phyloP scores from a whole-genome alignment of 2,888 invertebrate species.

The Hyposoter dolosus region DNA sequence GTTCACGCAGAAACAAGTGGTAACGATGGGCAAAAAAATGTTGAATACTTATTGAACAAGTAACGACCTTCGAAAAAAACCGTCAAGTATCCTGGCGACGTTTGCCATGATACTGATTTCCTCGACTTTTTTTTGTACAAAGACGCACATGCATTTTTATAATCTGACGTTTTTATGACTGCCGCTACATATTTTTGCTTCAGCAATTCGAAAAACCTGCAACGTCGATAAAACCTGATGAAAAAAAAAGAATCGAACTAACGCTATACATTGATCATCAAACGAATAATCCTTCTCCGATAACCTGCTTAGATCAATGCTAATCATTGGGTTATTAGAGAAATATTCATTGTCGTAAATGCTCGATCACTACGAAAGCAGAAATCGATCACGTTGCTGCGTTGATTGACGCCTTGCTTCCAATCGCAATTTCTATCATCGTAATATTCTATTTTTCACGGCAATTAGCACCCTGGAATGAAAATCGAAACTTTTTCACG shows the following conservation, averaged over 20 bases:
- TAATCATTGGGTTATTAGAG: background rate
- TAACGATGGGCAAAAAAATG: slow-evolving; percentile 41
- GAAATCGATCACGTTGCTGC: background rate
- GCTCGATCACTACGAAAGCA: background rate
- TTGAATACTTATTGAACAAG: slow-evolving; percentile 17
- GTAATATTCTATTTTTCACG: background rate
- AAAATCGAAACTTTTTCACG: background rate
- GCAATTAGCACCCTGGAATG: background rate
- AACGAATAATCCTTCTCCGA: background rate
- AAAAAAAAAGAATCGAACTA: background rate
- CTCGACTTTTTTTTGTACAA: slow-evolving; percentile 23
- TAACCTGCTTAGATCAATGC: background rate
- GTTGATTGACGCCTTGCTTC: background rate
- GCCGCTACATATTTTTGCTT: background rate
- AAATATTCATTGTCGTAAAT: background rate
- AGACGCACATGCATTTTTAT: slow-evolving; percentile 15
- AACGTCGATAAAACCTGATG: background rate
- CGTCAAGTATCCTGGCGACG: slow-evolving; percentile 62
- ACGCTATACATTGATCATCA: background rate
- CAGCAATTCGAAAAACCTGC: background rate
- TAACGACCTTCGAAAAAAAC: slow-evolving; percentile 54
- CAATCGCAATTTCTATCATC: background rate
- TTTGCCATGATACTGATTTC: slow-evolving; percentile 51
- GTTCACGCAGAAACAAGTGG: slow-evolving; percentile 22
- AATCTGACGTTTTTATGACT: background rate